Percentiles rank a stretch among this genome's conserved stretches.
Conservation (phyloP, 2,797 vertebrate genomes). For the Gallinago solitaria region DNA sequence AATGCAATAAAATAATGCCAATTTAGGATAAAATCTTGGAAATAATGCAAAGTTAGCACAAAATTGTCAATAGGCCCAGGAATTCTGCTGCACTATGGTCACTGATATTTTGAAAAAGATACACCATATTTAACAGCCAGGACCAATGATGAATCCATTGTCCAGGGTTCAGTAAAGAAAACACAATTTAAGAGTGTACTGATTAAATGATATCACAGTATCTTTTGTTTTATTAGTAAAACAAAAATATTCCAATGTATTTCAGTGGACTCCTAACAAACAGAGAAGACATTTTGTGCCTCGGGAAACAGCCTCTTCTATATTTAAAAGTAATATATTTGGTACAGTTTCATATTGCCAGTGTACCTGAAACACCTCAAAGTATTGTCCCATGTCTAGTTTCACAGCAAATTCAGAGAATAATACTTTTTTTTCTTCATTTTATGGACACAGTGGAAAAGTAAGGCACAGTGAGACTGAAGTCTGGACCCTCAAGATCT, state of each 20-base stretch:
- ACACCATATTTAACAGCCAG: background rate
- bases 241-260: background rate
- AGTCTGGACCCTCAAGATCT: background rate
- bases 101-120: background rate
- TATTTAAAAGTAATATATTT: background rate
- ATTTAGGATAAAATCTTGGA: constrained; percentile 68
- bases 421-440: background rate
- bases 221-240: background rate
- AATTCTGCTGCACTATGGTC: background rate
- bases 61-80: constrained; percentile 13
- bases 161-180: background rate
- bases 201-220: background rate
- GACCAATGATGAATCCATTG: background rate
- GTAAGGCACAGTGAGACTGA: background rate
- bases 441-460: background rate
- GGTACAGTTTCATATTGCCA: background rate
- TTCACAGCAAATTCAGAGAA: background rate
- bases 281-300: background rate
- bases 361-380: background rate
- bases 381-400: background rate
- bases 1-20: constrained; percentile 62
- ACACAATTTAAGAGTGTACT: background rate
- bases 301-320: background rate
- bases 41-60: constrained; percentile 51
- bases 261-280: background rate